A percentile compares a stretch with the other conserved stretches of the same genome.
Conservation (phyloP, 2,888 invertebrate genomes). For the Azorinus chamasolen region DNA sequence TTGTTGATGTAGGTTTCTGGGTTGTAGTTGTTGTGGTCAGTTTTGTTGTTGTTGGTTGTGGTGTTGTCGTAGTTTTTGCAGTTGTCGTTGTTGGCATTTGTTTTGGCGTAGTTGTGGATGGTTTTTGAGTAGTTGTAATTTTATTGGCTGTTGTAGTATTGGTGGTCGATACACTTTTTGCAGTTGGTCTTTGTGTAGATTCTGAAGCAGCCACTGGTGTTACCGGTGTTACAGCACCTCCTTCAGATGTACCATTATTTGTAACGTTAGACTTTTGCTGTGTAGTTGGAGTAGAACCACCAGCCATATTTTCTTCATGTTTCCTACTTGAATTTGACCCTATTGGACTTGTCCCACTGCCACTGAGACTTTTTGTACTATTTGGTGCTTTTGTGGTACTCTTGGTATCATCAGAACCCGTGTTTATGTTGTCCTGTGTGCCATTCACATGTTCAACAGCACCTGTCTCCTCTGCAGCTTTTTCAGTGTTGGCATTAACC, state of each 20-base stretch:
- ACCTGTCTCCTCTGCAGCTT: conserved; percentile 1
- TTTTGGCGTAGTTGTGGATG: conserved; percentile 42
- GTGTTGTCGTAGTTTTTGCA: conserved; percentile 31
- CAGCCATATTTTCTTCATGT: no score
- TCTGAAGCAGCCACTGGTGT: no score
- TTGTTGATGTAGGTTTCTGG: conserved; percentile 16
- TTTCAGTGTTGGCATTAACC: conserved; percentile 32
- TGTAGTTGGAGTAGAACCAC: no score
- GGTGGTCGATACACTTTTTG: conserved; percentile 4
- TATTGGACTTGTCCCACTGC: no score
- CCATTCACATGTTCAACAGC: not conserved
- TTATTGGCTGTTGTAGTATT: conserved; percentile 14
- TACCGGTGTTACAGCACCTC: no score
- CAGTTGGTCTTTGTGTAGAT: not conserved
- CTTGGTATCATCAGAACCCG: not conserved
- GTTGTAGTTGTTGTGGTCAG: conserved; percentile 36
- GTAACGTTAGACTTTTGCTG: no score
- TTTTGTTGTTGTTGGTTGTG: conserved; percentile 37
- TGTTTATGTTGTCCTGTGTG: not conserved
- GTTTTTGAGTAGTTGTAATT: conserved; percentile 21
- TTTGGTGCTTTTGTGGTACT: not conserved
- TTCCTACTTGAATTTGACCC: no score
- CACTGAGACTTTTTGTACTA: no score
- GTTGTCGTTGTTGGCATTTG: conserved; percentile 38
- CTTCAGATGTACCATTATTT: no score